Conservation (phyloP, 1,140 invertebrate species). For the Orchesella cincta region DNA sequence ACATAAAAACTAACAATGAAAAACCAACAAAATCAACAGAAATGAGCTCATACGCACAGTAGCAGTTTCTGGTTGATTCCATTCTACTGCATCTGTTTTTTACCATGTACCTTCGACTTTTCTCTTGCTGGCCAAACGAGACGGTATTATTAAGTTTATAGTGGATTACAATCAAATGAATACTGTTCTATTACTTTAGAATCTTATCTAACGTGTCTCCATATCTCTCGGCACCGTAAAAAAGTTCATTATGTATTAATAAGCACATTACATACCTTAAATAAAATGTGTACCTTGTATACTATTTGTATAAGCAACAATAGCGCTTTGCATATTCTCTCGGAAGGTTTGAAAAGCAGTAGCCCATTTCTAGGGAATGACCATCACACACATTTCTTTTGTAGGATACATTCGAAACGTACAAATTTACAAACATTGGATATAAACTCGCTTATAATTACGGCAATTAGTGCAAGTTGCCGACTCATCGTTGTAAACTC, state of each 20-base stretch:
- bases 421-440: neutral
- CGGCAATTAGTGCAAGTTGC: conserved; percentile 21
- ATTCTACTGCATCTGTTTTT: neutral
- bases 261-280: no score
- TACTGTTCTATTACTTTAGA: no score
- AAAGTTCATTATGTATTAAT: no score
- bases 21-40: neutral
- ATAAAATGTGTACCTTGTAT: no score
- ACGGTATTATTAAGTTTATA: conserved; percentile 10
- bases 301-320: no score
- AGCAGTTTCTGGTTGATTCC: neutral
- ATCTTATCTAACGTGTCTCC: no score
- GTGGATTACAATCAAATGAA: conserved; percentile 17
- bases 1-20: conserved; percentile 13
- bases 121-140: neutral
- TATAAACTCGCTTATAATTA: conserved; percentile 22
- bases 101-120: neutral
- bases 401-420: neutral
- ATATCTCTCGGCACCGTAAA: no score
- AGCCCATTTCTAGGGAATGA: no score
- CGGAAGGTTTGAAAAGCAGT: no score
- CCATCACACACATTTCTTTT: neutral
- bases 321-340: no score
- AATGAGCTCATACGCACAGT: neutral
- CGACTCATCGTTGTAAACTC: conserved; percentile 7